These are phyloP conservation scores for Eolophus roseicapilla DNA, from an alignment of 2,113 vertebrate species.

Conservation along the genomic window DNA sequence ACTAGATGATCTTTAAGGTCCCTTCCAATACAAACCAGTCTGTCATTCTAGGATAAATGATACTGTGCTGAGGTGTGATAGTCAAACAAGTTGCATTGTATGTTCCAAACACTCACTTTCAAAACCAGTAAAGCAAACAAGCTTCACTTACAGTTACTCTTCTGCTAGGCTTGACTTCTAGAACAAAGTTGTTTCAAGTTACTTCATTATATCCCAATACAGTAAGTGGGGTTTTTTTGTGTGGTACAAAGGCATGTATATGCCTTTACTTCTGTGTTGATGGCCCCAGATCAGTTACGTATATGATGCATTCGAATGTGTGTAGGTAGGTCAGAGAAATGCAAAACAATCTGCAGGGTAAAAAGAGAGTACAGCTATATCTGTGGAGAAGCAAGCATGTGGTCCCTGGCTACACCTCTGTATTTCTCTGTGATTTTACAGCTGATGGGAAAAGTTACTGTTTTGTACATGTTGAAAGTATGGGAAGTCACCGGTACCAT, in stretches of 20 bases:
- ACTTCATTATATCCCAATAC: neutral
- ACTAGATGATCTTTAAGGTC: neutral
- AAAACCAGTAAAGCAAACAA: neutral
- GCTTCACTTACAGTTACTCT: neutral
- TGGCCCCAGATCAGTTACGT: neutral
- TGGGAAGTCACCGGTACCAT: neutral
- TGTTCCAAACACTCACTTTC: neutral
- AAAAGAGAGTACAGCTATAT: neutral
- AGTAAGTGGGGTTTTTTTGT: too few relatives aligned
- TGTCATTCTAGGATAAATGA: neutral
- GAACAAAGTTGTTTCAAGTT: neutral
- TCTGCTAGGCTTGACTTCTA: neutral
- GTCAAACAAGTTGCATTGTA: neutral
- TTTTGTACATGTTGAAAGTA: neutral
- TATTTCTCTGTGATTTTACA: neutral
- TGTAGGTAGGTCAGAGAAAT: neutral
- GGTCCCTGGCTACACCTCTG: neutral
- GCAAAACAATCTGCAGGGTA: neutral
- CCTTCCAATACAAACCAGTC: neutral
- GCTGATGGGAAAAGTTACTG: neutral
- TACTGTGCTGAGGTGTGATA: neutral
- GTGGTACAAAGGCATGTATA: accelerated
- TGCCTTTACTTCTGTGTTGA: neutral
- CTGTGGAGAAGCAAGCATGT: neutral
- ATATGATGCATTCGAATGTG: neutral